A percentile compares a stretch with the other conserved stretches of the same genome.
phyloP scores from a whole-genome alignment of 2,113 vertebrate genomes.

The Pogona vitticeps region DNA sequence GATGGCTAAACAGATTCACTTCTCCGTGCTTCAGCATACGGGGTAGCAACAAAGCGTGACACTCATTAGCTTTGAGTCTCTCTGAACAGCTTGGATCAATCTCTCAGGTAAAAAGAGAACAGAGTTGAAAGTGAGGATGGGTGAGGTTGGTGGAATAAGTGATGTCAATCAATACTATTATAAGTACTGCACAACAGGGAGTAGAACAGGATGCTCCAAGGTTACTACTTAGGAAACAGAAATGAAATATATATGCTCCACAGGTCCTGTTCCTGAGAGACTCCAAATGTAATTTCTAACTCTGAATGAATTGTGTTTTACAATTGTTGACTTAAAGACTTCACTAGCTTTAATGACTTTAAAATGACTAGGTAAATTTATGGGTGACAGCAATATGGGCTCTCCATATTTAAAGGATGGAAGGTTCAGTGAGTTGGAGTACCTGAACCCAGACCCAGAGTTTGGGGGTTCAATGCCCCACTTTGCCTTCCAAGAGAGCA shows the following conservation, averaged over 20 bases:
- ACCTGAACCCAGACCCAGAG: too few relatives aligned
- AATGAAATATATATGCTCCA: background rate
- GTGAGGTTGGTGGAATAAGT: conserved; percentile 19
- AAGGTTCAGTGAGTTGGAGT: too few relatives aligned
- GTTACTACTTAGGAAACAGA: background rate
- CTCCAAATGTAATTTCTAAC: background rate
- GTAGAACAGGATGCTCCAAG: background rate
- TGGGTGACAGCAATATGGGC: background rate
- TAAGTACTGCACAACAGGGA: background rate
- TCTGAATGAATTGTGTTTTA: background rate
- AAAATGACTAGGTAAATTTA: background rate
- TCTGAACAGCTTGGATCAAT: conserved; percentile 36
- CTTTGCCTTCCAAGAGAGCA: too few relatives aligned
- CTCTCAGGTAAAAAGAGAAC: conserved; percentile 50
- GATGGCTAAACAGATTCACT: conserved; percentile 60
- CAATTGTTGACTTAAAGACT: background rate
- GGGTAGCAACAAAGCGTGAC: background rate
- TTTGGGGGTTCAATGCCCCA: too few relatives aligned
- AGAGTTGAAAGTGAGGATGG: conserved; percentile 9
- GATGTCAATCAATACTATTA: background rate
- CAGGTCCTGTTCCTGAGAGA: background rate
- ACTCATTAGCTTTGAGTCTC: conserved; percentile 47
- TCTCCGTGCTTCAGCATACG: background rate
- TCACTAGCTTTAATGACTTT: background rate
- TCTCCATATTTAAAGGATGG: background rate